Conservation (phyloP, 2,797 vertebrate genomes). For the Gallinago stenura region DNA sequence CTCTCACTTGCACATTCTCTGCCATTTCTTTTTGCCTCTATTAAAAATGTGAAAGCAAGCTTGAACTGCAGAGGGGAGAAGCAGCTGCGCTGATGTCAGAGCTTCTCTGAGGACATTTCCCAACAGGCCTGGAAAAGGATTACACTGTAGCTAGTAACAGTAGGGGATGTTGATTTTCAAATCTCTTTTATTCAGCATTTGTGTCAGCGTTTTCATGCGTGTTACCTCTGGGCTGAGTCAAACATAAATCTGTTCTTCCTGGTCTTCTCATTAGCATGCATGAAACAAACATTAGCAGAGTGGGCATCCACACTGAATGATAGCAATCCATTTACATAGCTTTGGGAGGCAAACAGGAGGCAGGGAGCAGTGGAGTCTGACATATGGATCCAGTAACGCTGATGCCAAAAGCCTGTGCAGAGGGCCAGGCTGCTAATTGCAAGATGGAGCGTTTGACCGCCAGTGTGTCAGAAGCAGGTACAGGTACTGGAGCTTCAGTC, state of each 20-base stretch:
- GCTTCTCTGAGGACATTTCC: conserved; percentile 55
- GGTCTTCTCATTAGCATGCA: conserved; percentile 62
- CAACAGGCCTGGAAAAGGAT: conserved; percentile 63
- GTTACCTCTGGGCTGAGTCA: conserved; percentile 55
- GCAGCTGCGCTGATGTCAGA: conserved; percentile 50
- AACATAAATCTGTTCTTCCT: conserved; percentile 41
- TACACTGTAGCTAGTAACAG: conserved; percentile 59
- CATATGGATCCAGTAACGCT: fast-evolving
- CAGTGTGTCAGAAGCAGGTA: not conserved
- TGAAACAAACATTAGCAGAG: conserved; percentile 37
- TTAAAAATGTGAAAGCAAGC: conserved; percentile 24
- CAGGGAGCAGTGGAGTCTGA: not conserved
- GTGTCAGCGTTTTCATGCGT: conserved; percentile 68
- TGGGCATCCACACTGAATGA: not conserved
- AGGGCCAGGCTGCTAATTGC: not conserved
- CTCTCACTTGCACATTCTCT: not conserved
- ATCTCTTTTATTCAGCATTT: conserved; percentile 70
- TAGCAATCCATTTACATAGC: not conserved
- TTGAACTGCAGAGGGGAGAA: conserved; percentile 37
- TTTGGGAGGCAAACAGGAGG: conserved; percentile 1
- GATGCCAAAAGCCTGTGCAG: not conserved
- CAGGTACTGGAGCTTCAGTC: not conserved
- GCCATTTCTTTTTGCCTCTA: not conserved
- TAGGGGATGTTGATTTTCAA: conserved; percentile 67
- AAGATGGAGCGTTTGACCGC: not conserved